phyloP scores from a whole-genome alignment of 1,140 invertebrate species.

The fruit fly (Drosophila melanogaster) region Release_6_plus_ISO1_MT NT_033777.3:16451501-16452000 shows the following conservation, averaged over 20 bases:
- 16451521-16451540: constrained; percentile 94
- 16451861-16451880: constrained; percentile 97
- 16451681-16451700: constrained; percentile 95
- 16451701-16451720: constrained; percentile 96
- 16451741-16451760: constrained; percentile 98
- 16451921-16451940: constrained; percentile 96
- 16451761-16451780: constrained; percentile 99
- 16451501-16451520: constrained; percentile 96
- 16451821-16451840: constrained; percentile 91
- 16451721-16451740: constrained; percentile 98
- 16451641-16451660: constrained; percentile 97
- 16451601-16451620: constrained; percentile 99
- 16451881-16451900: constrained; percentile 96
- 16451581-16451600: constrained; percentile 95
- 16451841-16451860: constrained; percentile 99
- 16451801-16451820: constrained; percentile 98
- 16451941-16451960: constrained; percentile 97
- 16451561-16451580: constrained; percentile 98
- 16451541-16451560: constrained; percentile 95
- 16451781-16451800: constrained; percentile 97
- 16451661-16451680: constrained; percentile 98
- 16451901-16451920: constrained; percentile 98
- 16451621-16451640: constrained; percentile 98
- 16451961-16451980: constrained; percentile 90
- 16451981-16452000: constrained; percentile 96